Conservation (phyloP, 2,797 vertebrate genomes). For the Labeo calbasu region DNA sequence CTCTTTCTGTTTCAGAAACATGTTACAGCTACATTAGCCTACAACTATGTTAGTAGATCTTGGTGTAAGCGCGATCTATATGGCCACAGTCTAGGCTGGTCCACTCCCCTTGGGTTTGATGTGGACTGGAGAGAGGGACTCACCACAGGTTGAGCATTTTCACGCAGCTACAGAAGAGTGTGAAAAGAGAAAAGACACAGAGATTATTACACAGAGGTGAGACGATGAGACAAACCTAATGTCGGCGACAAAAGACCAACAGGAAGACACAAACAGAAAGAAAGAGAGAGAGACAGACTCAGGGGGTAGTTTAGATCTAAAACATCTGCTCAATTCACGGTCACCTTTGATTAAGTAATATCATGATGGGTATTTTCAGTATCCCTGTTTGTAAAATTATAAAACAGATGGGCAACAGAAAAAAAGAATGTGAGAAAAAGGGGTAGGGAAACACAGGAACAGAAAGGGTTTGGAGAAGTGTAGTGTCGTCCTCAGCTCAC, state of each 20-base stretch:
- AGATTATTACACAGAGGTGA: slow-evolving; percentile 94
- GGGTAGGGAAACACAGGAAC: not conserved
- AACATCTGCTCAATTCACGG: slow-evolving; percentile 37
- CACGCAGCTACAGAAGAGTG: slow-evolving; percentile 99
- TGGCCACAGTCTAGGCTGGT: slow-evolving; percentile 85
- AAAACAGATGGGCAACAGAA: not conserved
- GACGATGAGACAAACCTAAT: slow-evolving; percentile 83
- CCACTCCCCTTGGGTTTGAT: slow-evolving; percentile 85
- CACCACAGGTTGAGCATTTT: slow-evolving; percentile 99
- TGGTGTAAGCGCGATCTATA: slow-evolving; percentile 48
- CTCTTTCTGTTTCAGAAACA: slow-evolving; percentile 33
- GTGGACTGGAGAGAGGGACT: slow-evolving; percentile 98
- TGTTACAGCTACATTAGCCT: slow-evolving; percentile 43
- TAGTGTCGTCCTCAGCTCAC: slow-evolving; percentile 15
- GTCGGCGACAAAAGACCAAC: slow-evolving; percentile 79
- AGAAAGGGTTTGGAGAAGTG: slow-evolving; percentile 1
- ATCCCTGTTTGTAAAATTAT: not conserved
- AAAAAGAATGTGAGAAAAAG: not conserved
- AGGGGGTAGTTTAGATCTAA: slow-evolving; percentile 4
- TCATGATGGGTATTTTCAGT: not conserved
- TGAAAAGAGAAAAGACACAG: slow-evolving; percentile 92
- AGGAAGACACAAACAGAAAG: slow-evolving; percentile 56
- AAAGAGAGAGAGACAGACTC: slow-evolving; percentile 38
- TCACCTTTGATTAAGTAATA: slow-evolving; percentile 1
- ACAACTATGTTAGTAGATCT: slow-evolving; percentile 46